Percentiles rank a stretch among this genome's conserved stretches.
Evolutionary conservation across 2,888 invertebrate species (phyloP).

Genomic region (Andricus curvator): DNA sequence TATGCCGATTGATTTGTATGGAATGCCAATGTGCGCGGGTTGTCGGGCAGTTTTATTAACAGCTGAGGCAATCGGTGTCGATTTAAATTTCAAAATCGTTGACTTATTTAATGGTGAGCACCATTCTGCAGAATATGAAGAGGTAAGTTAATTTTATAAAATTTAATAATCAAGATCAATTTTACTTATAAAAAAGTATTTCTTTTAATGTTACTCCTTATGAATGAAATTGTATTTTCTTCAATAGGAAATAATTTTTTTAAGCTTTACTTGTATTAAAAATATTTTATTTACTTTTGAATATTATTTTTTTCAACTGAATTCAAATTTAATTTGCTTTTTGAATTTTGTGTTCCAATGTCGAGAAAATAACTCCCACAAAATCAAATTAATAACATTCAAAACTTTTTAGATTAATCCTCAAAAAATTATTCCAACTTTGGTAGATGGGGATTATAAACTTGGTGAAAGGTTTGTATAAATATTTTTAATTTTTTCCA

Average conservation of each 20-base stretch:
- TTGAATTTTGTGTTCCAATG: no score
- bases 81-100: constrained; percentile 72
- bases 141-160: constrained; percentile 64
- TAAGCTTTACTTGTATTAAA: neutral
- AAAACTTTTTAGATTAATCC: constrained; percentile 67
- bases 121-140: constrained; percentile 73
- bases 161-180: neutral
- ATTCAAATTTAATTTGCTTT: no score
- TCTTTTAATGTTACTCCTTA: no score
- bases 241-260: neutral
- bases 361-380: neutral
- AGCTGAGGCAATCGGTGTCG: constrained; percentile 74
- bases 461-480: constrained; percentile 68
- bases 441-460: constrained; percentile 72
- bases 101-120: constrained; percentile 74
- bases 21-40: constrained; percentile 69
- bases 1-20: constrained; percentile 72
- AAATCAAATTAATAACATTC: neutral
- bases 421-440: constrained; percentile 67
- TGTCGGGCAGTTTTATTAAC: constrained; percentile 75
- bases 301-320: neutral
- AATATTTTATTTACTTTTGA: neutral
- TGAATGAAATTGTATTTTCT: no score
- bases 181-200: no score
- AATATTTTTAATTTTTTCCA: neutral